Base-by-base conservation (phyloP, 2,888 invertebrate species). In the Oscheius sp. region DNA sequence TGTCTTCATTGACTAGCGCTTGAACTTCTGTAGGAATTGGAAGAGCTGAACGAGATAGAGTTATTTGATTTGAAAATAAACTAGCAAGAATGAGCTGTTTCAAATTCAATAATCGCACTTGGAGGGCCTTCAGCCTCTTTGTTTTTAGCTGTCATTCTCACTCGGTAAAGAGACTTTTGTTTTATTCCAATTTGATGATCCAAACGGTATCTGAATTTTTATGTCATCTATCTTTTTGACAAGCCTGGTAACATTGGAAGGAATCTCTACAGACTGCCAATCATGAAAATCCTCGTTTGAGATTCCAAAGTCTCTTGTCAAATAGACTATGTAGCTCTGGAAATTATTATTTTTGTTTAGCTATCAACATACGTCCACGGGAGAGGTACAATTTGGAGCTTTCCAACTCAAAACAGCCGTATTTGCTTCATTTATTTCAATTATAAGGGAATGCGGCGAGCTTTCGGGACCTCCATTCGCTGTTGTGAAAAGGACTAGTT, bases 141-240 rank as follows among this genome's bases (percentile, higher is more conserved):
- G 45, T 78, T 80, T 27, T 68, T 75, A 8, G 73, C 78, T 0
- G 76, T 64, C 5, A 78, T 69, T 20, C 80, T 45, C 10, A 75
- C 72, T 31, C 80, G 73, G 55, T 80, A 80, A 33, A 80, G 69
- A 8, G 80, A 76, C 55, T 80, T 80, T 6, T 78, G 80, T 31
- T 74, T 72, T 45, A 80, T 50, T 1, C 77, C 79, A 4, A 73
- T 69, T 2, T 75, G 72, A 25, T 73, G 48, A 42, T 75, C 78
- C 37, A 75, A 68, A 34, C 75, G 73, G 57, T 65, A 75, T 25
- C 74, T 70, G 37, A 17, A 50, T 37, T 6, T n/a, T n/a, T n/a
- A n/a, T n/a, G n/a, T n/a, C n/a, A n/a, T n/a, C n/a, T n/a, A n/a
- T n/a, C n/a, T n/a, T n/a, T n/a, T n/a, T n/a, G 33, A 8, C 20